Evolutionary conservation across 2,113 vertebrate genomes (phyloP).

Genomic region (Aramus guarauna): DNA sequence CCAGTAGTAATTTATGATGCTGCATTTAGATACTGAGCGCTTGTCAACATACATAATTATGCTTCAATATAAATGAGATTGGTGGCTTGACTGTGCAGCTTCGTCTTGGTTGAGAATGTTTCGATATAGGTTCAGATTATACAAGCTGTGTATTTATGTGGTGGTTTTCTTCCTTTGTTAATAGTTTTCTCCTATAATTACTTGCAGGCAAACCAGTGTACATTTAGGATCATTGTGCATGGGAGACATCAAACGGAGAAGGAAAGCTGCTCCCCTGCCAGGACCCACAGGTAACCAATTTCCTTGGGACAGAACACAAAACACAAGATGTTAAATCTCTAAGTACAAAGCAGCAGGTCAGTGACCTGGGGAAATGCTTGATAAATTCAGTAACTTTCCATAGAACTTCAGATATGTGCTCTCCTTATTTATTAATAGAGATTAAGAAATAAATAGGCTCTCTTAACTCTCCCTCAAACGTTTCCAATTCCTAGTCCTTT

Average conservation of each 20-base stretch:
- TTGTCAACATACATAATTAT: constrained; percentile 93
- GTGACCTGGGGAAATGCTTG: neutral
- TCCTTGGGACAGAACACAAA: constrained; percentile 6
- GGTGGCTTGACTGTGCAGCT: constrained; percentile 79
- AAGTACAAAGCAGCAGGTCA: constrained; percentile 17
- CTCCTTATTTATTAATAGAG: neutral
- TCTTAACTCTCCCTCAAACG: neutral
- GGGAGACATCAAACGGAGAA: constrained; percentile 95
- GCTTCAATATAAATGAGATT: constrained; percentile 94
- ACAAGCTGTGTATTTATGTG: constrained; percentile 69
- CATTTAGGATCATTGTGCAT: constrained; percentile 95
- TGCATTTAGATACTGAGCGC: constrained; percentile 82
- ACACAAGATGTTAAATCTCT: constrained; percentile 14
- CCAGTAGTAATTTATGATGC: constrained; percentile 89
- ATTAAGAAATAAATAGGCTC: neutral
- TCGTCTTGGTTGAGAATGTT: constrained; percentile 73
- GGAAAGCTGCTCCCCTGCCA: constrained; percentile 92
- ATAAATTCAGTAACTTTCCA: constrained; percentile 6
- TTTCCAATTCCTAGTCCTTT: neutral
- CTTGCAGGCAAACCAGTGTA: constrained; percentile 93
- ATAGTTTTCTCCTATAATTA: constrained; percentile 79
- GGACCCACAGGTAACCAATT: constrained; percentile 86
- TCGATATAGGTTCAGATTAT: constrained; percentile 74
- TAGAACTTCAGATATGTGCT: neutral
- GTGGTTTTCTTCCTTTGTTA: constrained; percentile 66